Base-by-base conservation (phyloP, 1,140 invertebrate genomes). In the Scaptomyza hsui region DNA sequence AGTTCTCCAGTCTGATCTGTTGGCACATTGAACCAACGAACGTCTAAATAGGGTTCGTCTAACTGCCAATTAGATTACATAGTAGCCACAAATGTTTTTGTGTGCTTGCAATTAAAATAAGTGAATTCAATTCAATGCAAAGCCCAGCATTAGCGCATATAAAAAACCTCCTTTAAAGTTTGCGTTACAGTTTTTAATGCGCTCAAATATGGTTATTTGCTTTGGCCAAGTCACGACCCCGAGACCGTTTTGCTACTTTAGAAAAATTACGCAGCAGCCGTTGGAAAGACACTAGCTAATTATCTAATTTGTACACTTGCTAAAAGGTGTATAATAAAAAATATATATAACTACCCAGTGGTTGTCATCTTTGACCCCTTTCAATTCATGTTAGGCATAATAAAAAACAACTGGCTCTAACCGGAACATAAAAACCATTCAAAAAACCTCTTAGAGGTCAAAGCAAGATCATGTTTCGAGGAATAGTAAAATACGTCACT, bases 101-200 rank as follows among this genome's bases (percentile, higher is more conserved):
- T 35, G 32, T 35, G 32, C 10, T n/a, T n/a, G 32, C 32, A 37
- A 37, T n/a, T 37, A 37, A 37, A n/a, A 37, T 37, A 37, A 37
- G 3, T n/a, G 4, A 37, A 37, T n/a, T 37, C 26, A 29, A 37
- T 37, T 37, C 12, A 12, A 37, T 37, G 32, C 32, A 7, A 37
- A 37, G 12, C 32, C 32, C 32, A 37, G n/a, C 2, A 37, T 37
- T n/a, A 37, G 32, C 12, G 32, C 32, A n/a, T n/a, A 37, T 4
- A 37, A n/a, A 37, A 37, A 37, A 12, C 3, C 0, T 37, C 12
- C 32, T n/a, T 4, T 9, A 37, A 37, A 9, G 10, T 37, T 37
- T n/a, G 4, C 32, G n/a, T n/a, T 37, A n/a, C 32, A 37, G 32
- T 37, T 37, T 37, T 37, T n/a, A 37, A 37, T 37, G 32, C 32